Base-by-base conservation (phyloP, 2,797 vertebrate species). In the Eupleurogrammus muticus region DNA sequence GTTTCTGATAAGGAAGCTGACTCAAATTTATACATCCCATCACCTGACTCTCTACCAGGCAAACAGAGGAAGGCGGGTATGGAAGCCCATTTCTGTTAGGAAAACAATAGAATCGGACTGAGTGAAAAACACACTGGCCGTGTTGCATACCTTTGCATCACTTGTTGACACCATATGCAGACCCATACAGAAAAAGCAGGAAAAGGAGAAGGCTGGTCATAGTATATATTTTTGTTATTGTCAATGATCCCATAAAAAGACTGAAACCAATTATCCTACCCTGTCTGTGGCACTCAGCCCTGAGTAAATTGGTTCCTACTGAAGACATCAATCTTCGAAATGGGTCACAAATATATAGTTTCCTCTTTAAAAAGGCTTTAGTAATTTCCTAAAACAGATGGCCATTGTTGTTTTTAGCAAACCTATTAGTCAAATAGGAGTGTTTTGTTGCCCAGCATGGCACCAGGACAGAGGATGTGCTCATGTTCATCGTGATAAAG, bases 1-100 rank as follows among this genome's bases (percentile, higher is more conserved):
- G 68, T 65, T 79, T 77, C 50, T 50, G 87, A 85, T 85, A 73
- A 83, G 72, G 73, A 58, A 88, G 89, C 81, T 84, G 88, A 89
- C 86, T 76, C 70, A 20, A 86, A 87, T 82, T 80, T 81, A 81
- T 78, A 73, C 79, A 63, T 68, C 80, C 67, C 17, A 23, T 73
- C 81, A 88, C 86, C 85, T 90, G 84, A 90, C 78, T 88, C 83
- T 86, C 80, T 49, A 89, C 66, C 79, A 78, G 75, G 79, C 75
- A 75, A 75, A 75, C 9, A 63, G 46, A 79, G 77, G 49, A 67
- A 64, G 67, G 69, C 55, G 64, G 65, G 67, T 68, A 81, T 55
- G 75, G 73, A 66, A 50, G 55, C 46, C 57, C 51, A 42, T 60
- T 66, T 36, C 28, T 65, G 75, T 66, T 64, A 47, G 36, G 16